Base-by-base conservation (phyloP, 1,140 invertebrate species). In the Drosophila teissieri region DNA sequence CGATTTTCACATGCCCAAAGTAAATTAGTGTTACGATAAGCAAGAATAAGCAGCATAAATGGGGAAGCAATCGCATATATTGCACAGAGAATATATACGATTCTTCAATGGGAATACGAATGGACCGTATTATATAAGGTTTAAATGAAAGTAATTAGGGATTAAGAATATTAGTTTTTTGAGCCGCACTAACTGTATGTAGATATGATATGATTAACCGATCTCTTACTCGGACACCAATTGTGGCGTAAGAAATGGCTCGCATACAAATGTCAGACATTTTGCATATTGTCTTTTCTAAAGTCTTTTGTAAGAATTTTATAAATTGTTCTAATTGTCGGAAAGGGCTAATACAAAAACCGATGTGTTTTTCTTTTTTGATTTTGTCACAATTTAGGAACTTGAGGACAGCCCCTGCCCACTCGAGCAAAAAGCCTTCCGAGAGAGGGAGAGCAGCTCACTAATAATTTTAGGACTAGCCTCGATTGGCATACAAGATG, bases 1-100 rank as follows among this genome's bases (percentile, higher is more conserved):
- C 82, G 82, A 81, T 86, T 86, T 86, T 78, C 45, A 75, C 57
- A 78, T 58, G 54, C 48, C 45, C 22, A 44, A 56, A 63, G 4
- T 5, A 36, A 12, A 39, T 39, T 11, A 14, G 17, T 55, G 15
- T 15, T 40, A 31, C 31, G 31, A 19, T 70, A 65, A 65, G 27
- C 34, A 61, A 72, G 3, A 51, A 5, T 24, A 34, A 39, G 19
- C 45, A 64, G 62, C 45, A 51, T 73, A 17, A 14, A 14, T 5
- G 4, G 12, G 7, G 27, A 45, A 27, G 24, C 42, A 64, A 76
- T 74, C 77, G 62, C 58, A 67, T 61, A 81, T 57, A 74, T 73
- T 74, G 19, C 34, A 15, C 27, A 79, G 53, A 49, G 22, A 58
- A 80, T 58, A 80, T 75, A 64, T 73, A 63, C 54, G 57, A 80